phyloP scores from a whole-genome alignment of 2,113 vertebrate species.

The rabbit (Oryctolagus cuniculus) region DNA sequence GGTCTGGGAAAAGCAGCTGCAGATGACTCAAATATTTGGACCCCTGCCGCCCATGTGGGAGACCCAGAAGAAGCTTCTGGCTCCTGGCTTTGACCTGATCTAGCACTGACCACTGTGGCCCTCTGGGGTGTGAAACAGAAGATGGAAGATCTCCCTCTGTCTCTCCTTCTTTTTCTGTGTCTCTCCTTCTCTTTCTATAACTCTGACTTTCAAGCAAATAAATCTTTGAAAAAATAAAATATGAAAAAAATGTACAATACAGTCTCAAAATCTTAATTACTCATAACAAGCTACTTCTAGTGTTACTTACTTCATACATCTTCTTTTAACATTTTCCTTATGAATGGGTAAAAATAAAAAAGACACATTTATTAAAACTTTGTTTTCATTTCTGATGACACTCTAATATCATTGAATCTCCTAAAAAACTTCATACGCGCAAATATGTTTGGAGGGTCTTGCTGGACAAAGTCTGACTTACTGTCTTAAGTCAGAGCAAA shows the following conservation, averaged over 20 bases:
- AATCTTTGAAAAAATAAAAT: no score
- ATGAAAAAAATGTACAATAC: not conserved
- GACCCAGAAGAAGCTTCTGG: no score
- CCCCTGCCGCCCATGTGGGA: no score
- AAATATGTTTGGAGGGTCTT: not conserved
- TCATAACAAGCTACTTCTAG: not conserved
- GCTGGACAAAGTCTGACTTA: not conserved
- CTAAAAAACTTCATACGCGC: not conserved
- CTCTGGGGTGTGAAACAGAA: no score
- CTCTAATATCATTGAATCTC: not conserved
- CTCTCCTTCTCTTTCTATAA: no score
- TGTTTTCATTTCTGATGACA: not conserved
- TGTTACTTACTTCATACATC: rapidly evolving
- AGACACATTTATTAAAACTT: not conserved
- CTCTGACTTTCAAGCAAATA: no score
- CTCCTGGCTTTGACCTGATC: no score
- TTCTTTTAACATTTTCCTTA: not conserved
- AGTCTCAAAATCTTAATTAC: not conserved
- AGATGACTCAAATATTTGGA: no score
- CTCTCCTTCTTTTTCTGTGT: no score
- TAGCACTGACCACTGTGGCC: no score
- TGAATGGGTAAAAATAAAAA: not conserved
- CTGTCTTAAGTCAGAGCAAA: not conserved
- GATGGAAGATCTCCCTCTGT: no score
- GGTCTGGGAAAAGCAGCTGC: no score